Evolutionary conservation across 2,888 invertebrate species (phyloP), one percentile per base, ranked within the genome.

Genomic region (Diloba caeruleocephala): DNA sequence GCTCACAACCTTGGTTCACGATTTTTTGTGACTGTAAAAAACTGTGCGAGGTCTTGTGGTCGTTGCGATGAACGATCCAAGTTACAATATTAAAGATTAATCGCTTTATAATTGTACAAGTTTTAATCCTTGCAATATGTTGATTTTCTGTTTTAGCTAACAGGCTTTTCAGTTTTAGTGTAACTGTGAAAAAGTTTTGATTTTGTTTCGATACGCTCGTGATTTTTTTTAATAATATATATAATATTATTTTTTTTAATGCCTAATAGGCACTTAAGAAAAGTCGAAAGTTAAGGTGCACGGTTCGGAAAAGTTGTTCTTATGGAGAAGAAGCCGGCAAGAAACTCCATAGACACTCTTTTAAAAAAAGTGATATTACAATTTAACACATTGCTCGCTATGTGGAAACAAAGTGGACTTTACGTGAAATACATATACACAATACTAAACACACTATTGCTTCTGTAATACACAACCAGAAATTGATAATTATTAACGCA

Each of bases 61-160:
- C 17, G 49, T 43, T 17, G 49, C 37, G 50, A 50, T 55, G 41
- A 58, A 45, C 44, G 50, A 58, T 59, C 54, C 45, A 63, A 44
- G 46, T 51, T 59, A 70, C 65, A 58, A 43, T 58, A 54, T 64
- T 14, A 37, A 48, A 50, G 50, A 69, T 66, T 70, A 64, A 64
- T 66, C 68, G 65, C 59, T 59, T 54, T 65, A 48, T 67, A 54
- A 54, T 66, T 54, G 61, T 60, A 54, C 41, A 29, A 33, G 44
- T 54, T 65, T 59, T 53, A 66, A 42, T 41, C 38, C 42, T 26
- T 14, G 25, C 29, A 8, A 57, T 64, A 19, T 42, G 65, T 59
- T 56, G 59, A 64, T 49, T 60, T 64, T 64, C 60, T 58, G 39
- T 64, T 64, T 60, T 49, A 42, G 33, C 58, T 58, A 60, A 58